These are phyloP conservation scores for Hyposoter didymator DNA, from an alignment of 2,888 invertebrate genomes.

Conservation along the genomic window DNA sequence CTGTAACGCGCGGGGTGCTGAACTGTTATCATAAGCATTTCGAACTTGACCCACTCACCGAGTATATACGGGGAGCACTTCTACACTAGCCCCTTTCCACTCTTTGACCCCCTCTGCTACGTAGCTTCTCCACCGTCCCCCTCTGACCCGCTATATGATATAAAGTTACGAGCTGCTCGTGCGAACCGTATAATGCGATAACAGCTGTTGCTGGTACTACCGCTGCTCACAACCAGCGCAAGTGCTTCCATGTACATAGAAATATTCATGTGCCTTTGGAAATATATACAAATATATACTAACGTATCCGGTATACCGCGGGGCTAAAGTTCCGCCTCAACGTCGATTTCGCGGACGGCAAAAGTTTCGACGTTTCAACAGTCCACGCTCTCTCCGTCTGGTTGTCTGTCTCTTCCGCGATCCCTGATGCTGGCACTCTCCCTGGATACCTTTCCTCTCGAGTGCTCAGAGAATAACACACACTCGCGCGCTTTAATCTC, in stretches of 20 bases:
- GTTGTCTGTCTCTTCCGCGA: constrained; percentile 11
- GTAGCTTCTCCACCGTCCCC: constrained; percentile 60
- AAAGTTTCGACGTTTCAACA: constrained; percentile 79
- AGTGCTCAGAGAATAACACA: constrained; percentile 18
- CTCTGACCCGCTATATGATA: constrained; percentile 74
- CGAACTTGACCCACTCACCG: constrained; percentile 83
- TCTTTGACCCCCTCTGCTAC: constrained; percentile 66
- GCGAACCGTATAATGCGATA: constrained; percentile 82
- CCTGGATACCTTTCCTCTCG: constrained; percentile 22
- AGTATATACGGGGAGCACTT: constrained; percentile 70
- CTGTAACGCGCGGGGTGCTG: constrained; percentile 73
- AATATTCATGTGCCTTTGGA: constrained; percentile 41
- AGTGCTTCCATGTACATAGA: constrained; percentile 29
- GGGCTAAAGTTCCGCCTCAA: constrained; percentile 40
- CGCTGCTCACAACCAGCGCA: constrained; percentile 30
- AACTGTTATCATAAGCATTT: constrained; percentile 82
- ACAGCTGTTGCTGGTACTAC: constrained; percentile 79
- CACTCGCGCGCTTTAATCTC: constrained; percentile 47
- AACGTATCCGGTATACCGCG: constrained; percentile 14
- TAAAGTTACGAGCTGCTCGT: constrained; percentile 82
- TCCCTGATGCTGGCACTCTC: not conserved
- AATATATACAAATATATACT: constrained; percentile 9
- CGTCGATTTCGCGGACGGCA: constrained; percentile 74
- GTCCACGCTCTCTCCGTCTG: constrained; percentile 51
- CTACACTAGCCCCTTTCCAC: constrained; percentile 59